phyloP scores from a whole-genome alignment of 1,140 invertebrate genomes.

The Phenacoccus solenopsis region DNA sequence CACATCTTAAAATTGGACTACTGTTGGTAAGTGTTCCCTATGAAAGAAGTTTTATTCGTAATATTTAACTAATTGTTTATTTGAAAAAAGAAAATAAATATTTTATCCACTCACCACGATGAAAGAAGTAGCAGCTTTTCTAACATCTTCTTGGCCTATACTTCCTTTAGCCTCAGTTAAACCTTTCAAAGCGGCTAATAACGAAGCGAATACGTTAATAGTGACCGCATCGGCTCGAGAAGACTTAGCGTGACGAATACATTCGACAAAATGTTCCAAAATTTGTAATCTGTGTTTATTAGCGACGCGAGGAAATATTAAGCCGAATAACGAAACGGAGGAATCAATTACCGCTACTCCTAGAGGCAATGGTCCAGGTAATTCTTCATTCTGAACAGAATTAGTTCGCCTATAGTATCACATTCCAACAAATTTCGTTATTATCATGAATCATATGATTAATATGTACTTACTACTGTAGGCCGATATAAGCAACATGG shows the following conservation, averaged over 20 bases:
- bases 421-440: background rate
- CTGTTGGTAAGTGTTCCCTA: conserved; percentile 64
- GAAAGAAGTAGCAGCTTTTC: conserved; percentile 67
- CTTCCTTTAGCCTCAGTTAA: conserved; percentile 74
- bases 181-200: conserved; percentile 77
- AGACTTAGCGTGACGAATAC: conserved; percentile 84
- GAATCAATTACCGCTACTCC: conserved; percentile 96
- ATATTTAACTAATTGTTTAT: no score
- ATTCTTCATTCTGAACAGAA: conserved; percentile 38
- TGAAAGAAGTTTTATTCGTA: conserved; percentile 21
- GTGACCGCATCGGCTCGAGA: conserved; percentile 87
- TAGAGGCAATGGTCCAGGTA: conserved; percentile 78
- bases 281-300: conserved; percentile 94
- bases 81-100: conserved; percentile 10
- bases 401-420: background rate
- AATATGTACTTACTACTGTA: conserved; percentile 35
- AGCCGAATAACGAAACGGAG: conserved; percentile 82
- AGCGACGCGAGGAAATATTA: conserved; percentile 84
- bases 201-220: conserved; percentile 90
- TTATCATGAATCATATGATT: background rate
- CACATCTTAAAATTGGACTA: conserved; percentile 75
- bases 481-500: conserved; percentile 75
- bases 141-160: conserved; percentile 79
- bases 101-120: conserved; percentile 46
- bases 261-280: conserved; percentile 91